Conservation (phyloP, 2,888 invertebrate species). For the Drosophila acutilabella region DNA sequence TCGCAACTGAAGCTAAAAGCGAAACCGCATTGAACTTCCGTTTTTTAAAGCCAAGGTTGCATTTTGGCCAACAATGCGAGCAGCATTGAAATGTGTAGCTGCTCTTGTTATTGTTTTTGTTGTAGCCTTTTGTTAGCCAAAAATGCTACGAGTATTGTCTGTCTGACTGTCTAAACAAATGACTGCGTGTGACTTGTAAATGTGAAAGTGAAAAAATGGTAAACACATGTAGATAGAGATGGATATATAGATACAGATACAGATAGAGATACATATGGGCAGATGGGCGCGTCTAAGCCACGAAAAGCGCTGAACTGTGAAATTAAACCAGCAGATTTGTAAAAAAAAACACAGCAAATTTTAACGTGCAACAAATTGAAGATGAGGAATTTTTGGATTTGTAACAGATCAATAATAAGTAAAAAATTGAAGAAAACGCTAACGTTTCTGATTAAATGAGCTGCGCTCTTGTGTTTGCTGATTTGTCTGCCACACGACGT, state of each 20-base stretch:
- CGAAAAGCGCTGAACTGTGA: slow-evolving; percentile 80
- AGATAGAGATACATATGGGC: slow-evolving; percentile 27
- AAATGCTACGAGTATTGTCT: slow-evolving; percentile 11
- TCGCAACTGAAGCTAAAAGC: slow-evolving; percentile 26
- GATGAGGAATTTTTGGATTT: neutral
- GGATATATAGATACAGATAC: slow-evolving; percentile 8
- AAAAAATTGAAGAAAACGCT: no score
- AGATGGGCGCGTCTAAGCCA: slow-evolving; percentile 71
- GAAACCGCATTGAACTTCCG: slow-evolving; percentile 71
- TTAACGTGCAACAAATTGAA: slow-evolving; percentile 5
- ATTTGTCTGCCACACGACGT: slow-evolving; percentile 31
- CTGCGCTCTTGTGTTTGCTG: slow-evolving; percentile 3
- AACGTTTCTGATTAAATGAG: neutral
- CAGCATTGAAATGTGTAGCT: slow-evolving; percentile 42
- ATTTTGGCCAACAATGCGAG: slow-evolving; percentile 53
- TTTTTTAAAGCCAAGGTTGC: slow-evolving; percentile 69
- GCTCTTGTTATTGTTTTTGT: slow-evolving; percentile 14
- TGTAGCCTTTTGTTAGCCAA: slow-evolving; percentile 38
- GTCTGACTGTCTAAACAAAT: slow-evolving; percentile 47
- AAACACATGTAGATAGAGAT: slow-evolving; percentile 1
- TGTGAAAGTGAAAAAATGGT: slow-evolving; percentile 44
- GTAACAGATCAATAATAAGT: slow-evolving; percentile 4
- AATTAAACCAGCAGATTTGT: slow-evolving; percentile 72
- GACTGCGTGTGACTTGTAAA: slow-evolving; percentile 47
- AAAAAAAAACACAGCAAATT: slow-evolving; percentile 17